Evolutionary conservation across 1,140 invertebrate genomes (phyloP).

Genomic region (Aphelinus atriplicis): DNA sequence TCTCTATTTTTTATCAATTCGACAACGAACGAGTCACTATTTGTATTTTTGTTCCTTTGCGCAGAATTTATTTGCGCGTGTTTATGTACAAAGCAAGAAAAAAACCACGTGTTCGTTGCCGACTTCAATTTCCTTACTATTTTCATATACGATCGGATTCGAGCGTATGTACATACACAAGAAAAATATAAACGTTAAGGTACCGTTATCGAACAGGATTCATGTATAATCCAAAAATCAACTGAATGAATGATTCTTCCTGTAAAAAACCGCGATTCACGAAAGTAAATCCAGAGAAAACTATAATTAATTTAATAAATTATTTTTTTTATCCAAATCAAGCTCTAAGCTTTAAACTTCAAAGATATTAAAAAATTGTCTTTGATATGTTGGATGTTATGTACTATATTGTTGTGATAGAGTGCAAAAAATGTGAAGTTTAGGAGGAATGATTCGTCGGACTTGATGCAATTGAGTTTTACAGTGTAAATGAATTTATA

Average conservation of each 20-base stretch:
- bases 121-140: constrained; percentile 17
- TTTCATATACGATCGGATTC: constrained; percentile 15
- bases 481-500: constrained; percentile 3
- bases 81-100: constrained; percentile 21
- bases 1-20: background rate
- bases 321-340: constrained; percentile 16
- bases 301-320: constrained; percentile 14
- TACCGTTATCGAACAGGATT: constrained; percentile 30
- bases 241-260: constrained; percentile 38
- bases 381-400: constrained; percentile 24
- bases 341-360: constrained; percentile 29
- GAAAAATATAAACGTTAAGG: background rate
- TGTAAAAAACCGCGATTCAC: constrained; percentile 21
- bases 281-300: background rate
- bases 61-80: background rate
- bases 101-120: constrained; percentile 15
- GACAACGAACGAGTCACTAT: constrained; percentile 23
- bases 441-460: constrained; percentile 35
- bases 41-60: constrained; percentile 22
- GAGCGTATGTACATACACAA: constrained; percentile 31
- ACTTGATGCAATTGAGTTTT: constrained; percentile 22
- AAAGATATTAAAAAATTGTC: background rate
- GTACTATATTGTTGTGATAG: constrained; percentile 5
- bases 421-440: constrained; percentile 9
- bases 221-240: constrained; percentile 16